phyloP scores from a whole-genome alignment of 2,888 invertebrate species.

The Taphrorychus bicolor region DNA sequence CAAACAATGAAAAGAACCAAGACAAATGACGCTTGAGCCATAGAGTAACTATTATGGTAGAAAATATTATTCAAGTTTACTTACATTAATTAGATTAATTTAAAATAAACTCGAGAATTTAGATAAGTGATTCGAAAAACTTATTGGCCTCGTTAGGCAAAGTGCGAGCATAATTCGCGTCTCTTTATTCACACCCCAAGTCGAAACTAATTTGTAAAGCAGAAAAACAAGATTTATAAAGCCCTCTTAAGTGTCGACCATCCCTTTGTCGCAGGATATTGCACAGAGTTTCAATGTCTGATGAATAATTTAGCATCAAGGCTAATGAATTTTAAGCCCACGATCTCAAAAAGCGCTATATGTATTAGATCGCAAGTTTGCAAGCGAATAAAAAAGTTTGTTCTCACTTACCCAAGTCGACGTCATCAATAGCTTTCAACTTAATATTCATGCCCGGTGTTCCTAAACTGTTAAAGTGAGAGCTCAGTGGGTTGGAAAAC shows the following conservation, averaged over 20 bases:
- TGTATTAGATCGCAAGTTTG: no score
- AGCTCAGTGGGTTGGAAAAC: slow-evolving; percentile 71
- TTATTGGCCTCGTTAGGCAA: no score
- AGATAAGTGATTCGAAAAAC: no score
- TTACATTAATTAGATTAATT: no score
- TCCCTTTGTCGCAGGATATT: slow-evolving; percentile 3
- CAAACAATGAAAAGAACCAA: no score
- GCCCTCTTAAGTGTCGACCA: not conserved
- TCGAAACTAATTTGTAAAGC: not conserved
- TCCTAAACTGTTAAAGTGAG: slow-evolving; percentile 64
- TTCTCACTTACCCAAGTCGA: slow-evolving; percentile 65
- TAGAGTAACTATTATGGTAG: no score
- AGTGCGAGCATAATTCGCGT: no score
- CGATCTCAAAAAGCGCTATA: no score
- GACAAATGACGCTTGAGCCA: no score
- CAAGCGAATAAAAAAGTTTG: not conserved
- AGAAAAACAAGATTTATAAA: not conserved
- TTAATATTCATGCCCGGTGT: slow-evolving; percentile 66
- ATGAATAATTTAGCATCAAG: slow-evolving; percentile 11
- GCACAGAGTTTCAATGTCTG: not conserved
- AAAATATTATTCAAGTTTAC: no score
- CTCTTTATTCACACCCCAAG: not conserved
- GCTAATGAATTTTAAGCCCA: not conserved
- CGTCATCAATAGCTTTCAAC: slow-evolving; percentile 76
- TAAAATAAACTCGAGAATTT: no score